Conservation (phyloP, 2,888 invertebrate genomes). For the Aphrophora alni region DNA sequence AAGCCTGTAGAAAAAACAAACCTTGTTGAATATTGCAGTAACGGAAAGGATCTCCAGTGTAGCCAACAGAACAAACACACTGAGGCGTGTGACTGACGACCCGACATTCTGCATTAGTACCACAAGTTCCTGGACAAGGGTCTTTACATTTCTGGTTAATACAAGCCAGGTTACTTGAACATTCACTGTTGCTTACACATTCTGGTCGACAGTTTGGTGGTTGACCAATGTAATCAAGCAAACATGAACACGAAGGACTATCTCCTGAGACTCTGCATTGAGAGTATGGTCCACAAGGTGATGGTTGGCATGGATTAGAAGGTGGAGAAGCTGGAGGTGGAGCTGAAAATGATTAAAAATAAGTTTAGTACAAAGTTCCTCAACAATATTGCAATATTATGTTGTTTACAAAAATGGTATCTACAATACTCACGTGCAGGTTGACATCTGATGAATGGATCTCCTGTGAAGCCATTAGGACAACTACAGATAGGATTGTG, state of each 20-base stretch:
- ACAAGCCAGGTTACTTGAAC: conserved; percentile 72
- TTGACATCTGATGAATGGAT: conserved; percentile 65
- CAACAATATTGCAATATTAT: neutral
- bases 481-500: conserved; percentile 60
- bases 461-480: conserved; percentile 57
- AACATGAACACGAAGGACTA: conserved; percentile 67
- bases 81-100: conserved; percentile 78
- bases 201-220: conserved; percentile 69
- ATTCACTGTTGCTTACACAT: conserved; percentile 75
- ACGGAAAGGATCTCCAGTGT: conserved; percentile 69
- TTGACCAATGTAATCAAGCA: conserved; percentile 74
- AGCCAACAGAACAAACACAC: conserved; percentile 69
- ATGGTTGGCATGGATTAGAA: conserved; percentile 55
- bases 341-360: conserved; percentile 39
- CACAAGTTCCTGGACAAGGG: conserved; percentile 80
- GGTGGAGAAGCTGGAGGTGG: conserved; percentile 47
- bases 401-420: neutral
- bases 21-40: conserved; percentile 57
- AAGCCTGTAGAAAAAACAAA: too few relatives aligned
- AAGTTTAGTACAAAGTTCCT: neutral
- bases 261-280: conserved; percentile 52
- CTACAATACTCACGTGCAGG: conserved; percentile 54
- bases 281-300: conserved; percentile 57
- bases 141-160: conserved; percentile 75
- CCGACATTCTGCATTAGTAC: conserved; percentile 75